Evolutionary conservation across 2,888 invertebrate species (phyloP).

Genomic region (Parnassius smintheus): DNA sequence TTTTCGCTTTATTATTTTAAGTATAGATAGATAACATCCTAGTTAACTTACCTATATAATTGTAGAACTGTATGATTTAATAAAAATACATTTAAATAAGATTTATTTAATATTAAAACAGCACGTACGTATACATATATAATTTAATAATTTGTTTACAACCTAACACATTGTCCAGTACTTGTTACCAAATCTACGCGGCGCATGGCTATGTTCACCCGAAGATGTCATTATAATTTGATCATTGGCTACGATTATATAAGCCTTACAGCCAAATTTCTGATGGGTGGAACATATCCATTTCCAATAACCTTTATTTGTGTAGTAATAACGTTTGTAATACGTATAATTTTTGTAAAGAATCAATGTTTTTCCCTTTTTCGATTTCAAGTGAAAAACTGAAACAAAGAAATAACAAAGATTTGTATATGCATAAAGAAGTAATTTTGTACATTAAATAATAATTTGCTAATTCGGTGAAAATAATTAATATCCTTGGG

Average conservation of each 20-base stretch:
- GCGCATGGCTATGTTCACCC: slow-evolving; percentile 19
- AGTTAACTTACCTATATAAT: no score
- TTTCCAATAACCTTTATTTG: slow-evolving; percentile 1
- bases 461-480: no score
- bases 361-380: slow-evolving; percentile 46
- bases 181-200: slow-evolving; percentile 11
- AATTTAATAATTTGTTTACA: not conserved
- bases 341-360: slow-evolving; percentile 36
- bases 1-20: no score
- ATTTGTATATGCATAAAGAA: no score
- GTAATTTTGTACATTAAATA: no score
- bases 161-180: slow-evolving; percentile 13
- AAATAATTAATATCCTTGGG: no score
- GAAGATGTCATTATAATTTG: slow-evolving; percentile 8
- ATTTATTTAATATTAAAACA: no score
- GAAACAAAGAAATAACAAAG: slow-evolving; percentile 1
- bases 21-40: no score
- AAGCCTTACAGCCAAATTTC: slow-evolving; percentile 32
- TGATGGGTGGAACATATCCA: slow-evolving; percentile 35
- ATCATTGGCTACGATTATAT: slow-evolving; percentile 22
- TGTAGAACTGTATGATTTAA: no score
- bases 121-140: no score
- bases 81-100: no score
- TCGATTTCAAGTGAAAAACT: slow-evolving; percentile 33
- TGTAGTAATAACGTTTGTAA: slow-evolving; percentile 7